These are phyloP conservation scores for Gallirallus australis DNA, from an alignment of 2,797 vertebrate genomes.

Conservation along the genomic window DNA sequence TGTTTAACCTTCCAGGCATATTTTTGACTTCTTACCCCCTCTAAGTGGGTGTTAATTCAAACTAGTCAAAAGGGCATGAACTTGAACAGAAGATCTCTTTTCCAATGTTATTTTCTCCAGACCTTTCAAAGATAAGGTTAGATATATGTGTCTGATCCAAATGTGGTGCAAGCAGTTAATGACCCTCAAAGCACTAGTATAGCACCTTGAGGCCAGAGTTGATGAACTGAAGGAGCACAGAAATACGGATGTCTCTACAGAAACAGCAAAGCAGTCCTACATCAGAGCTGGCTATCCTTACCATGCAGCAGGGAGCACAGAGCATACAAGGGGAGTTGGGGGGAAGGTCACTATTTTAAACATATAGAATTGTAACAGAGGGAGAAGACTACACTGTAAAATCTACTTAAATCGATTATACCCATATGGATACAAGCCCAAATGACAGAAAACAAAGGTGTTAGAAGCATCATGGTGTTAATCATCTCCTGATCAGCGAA, in stretches of 20 bases:
- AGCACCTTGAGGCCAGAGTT: constrained; percentile 62
- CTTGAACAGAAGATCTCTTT: constrained; percentile 49
- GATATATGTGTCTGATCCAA: constrained; percentile 55
- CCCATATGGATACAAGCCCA: neutral
- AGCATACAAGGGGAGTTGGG: rapidly evolving
- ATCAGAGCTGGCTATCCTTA: neutral
- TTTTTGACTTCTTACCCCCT: constrained; percentile 59
- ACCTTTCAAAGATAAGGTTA: constrained; percentile 70
- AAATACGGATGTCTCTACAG: neutral
- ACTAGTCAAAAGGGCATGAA: constrained; percentile 31
- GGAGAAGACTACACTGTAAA: neutral
- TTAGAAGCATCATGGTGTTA: neutral
- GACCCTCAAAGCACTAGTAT: constrained; percentile 38
- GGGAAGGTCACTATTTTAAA: neutral
- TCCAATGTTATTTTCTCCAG: constrained; percentile 55
- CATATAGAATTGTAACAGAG: neutral
- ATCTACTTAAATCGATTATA: neutral
- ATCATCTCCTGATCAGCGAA: neutral
- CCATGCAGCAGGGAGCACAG: neutral
- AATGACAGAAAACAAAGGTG: neutral
- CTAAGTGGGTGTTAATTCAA: constrained; percentile 68
- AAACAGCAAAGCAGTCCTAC: neutral
- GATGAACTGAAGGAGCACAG: constrained; percentile 39
- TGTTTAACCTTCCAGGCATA: constrained; percentile 64
- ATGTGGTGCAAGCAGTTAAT: constrained; percentile 52